Evolutionary conservation across 2,888 invertebrate genomes (phyloP), one percentile per base, ranked within the genome.

Genomic region (Lasioglossum malachurum): DNA sequence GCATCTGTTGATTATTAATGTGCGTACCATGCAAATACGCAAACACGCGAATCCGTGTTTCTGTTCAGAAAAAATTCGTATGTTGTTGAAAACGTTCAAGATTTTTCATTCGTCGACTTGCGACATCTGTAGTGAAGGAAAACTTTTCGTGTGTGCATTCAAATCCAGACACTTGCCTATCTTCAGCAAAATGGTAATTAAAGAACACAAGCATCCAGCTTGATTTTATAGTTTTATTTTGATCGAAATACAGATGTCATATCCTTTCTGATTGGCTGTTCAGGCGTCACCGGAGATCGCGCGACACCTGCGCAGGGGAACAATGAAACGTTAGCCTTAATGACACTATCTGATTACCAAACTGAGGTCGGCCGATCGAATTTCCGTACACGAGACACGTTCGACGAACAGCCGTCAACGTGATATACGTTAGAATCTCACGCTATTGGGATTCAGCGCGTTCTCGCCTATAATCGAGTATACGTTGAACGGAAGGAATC

Each of bases 401-500:
- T 89, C 89, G 87, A 90, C 84, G 82, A 89, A 84, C 87, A 80
- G 86, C 83, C 89, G 69, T 84, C 85, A 88, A 87, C 88, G 88
- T 88, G 89, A 89, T 87, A 83, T 86, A 90, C 86, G 87, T 88
- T 85, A 88, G 87, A 89, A 90, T 89, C 87, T 87, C 87, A 71
- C 75, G 82, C 89, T 87, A 92, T 93, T 92, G 91, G 88, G 90
- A 93, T 93, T 93, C 91, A 90, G 87, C 86, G 87, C 87, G 90
- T 82, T 77, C 73, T 85, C 81, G 72, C 76, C 87, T 88, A 90
- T 91, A 93, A 93, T 93, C 91, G 91, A 90, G 92, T 91, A 86
- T 83, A 84, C 78, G 86, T 76, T 75, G 82, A 86, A 82, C 71
- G 79, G 79, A 86, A 80, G 80, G 90, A 91, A 91, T 90, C 82